These are phyloP conservation scores for Brachypterus glaber DNA, from an alignment of 2,888 invertebrate species.

Conservation along the genomic window DNA sequence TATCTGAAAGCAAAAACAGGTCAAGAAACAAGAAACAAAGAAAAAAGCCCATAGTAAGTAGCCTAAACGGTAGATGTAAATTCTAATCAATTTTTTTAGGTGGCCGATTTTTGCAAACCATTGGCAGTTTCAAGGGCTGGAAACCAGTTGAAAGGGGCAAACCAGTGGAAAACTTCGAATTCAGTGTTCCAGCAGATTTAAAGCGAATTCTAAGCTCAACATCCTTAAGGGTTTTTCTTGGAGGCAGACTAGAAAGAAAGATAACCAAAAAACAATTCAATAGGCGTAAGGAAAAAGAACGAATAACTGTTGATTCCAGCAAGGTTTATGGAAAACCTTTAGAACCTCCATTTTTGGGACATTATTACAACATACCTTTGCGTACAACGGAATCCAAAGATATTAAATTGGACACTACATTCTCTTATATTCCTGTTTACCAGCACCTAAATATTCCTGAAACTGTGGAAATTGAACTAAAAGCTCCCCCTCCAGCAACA, in stretches of 20 bases:
- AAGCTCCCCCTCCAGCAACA: too few species aligned
- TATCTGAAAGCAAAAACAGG: too few species aligned
- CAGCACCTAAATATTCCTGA: too few species aligned
- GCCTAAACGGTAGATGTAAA: too few species aligned
- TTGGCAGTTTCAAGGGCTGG: conserved; percentile 64
- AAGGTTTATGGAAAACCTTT: conserved; percentile 48
- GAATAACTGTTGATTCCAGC: conserved; percentile 35
- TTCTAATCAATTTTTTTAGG: too few species aligned
- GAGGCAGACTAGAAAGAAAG: conserved; percentile 37
- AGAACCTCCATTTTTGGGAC: conserved; percentile 49
- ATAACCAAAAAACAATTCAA: conserved; percentile 43
- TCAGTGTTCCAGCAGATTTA: conserved; percentile 63
- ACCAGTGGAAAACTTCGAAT: conserved; percentile 39
- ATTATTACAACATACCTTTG: conserved; percentile 47
- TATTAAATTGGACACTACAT: conserved; percentile 51
- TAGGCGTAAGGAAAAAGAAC: conserved; percentile 43
- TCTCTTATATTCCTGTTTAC: too few species aligned
- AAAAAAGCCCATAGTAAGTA: too few species aligned
- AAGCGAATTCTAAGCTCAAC: conserved; percentile 64
- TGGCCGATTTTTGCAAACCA: conserved; percentile 58
- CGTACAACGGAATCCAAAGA: conserved; percentile 44
- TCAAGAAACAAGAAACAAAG: too few species aligned
- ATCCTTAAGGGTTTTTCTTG: conserved; percentile 65
- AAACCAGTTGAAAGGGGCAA: conserved; percentile 34
- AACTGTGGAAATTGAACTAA: too few species aligned